Percentiles rank a stretch among this genome's conserved stretches.
Evolutionary conservation across 2,797 vertebrate genomes (phyloP).

Genomic region (Heliangelus exortis): DNA sequence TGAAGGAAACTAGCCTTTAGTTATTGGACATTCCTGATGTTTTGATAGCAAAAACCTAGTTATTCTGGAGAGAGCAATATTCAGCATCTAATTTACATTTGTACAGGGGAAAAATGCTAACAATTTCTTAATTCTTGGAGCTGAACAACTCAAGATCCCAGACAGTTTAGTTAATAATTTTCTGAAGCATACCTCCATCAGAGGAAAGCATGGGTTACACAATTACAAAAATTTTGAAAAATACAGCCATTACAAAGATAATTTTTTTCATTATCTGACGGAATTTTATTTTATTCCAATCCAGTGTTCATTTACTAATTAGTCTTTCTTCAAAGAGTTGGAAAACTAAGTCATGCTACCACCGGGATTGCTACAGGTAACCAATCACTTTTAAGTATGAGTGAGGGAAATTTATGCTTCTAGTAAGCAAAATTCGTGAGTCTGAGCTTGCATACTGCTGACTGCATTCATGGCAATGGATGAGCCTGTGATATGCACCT

Average conservation of each 20-base stretch:
- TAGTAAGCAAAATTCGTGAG: not conserved
- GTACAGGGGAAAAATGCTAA: not conserved
- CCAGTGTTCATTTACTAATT: not conserved
- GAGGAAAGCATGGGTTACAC: not conserved
- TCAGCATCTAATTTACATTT: not conserved
- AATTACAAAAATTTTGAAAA: not conserved
- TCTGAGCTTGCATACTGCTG: not conserved
- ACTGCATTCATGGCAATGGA: fast-evolving
- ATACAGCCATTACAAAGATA: not conserved
- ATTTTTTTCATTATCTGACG: not conserved
- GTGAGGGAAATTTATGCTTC: not conserved
- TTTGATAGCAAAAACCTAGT: not conserved
- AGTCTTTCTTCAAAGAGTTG: not conserved
- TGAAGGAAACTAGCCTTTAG: not conserved
- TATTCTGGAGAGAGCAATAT: not conserved
- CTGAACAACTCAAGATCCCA: not conserved
- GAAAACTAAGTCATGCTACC: not conserved
- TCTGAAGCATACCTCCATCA: not conserved
- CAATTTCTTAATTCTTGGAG: not conserved
- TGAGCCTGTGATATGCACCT: not conserved
- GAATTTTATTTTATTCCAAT: not conserved
- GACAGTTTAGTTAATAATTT: not conserved
- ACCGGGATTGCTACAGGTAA: not conserved
- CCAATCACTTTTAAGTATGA: not conserved
- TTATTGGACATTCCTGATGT: not conserved